phyloP scores from a whole-genome alignment of 37 sponge, comb jelly and placozoan genomes.

The Diacarnus erythraeanus region DNA sequence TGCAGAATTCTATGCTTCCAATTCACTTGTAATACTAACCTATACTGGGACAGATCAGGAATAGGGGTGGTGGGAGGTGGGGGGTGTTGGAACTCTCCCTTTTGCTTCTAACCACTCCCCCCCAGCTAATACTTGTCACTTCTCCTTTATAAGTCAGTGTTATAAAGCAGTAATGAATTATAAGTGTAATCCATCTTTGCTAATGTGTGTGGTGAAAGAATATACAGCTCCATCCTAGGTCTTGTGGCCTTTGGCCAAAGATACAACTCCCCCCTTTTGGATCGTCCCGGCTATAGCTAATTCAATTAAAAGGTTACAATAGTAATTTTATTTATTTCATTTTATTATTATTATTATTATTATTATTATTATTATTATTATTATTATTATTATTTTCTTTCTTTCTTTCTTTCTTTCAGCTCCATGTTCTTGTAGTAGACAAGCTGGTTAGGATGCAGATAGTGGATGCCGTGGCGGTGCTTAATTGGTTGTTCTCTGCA shows the following conservation, averaged over 20 bases:
- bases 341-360: neutral
- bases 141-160: too few species aligned
- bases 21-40: conserved; percentile 59
- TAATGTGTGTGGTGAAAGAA: too few species aligned
- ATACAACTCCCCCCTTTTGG: neutral
- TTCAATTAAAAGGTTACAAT: neutral
- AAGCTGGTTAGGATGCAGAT: conserved; percentile 74
- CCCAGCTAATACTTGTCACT: too few species aligned
- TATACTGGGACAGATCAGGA: too few species aligned
- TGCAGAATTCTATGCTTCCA: conserved; percentile 59
- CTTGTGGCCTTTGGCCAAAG: too few species aligned
- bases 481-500: conserved; percentile 58
- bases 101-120: too few species aligned
- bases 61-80: too few species aligned
- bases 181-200: too few species aligned
- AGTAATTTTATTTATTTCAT: neutral
- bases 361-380: neutral
- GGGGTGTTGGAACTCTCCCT: too few species aligned
- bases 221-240: neutral
- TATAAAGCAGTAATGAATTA: too few species aligned
- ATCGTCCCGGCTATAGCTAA: too few species aligned
- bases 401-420: conserved; percentile 10
- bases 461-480: conserved; percentile 51
- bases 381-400: neutral
- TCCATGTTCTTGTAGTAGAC: conserved; percentile 68